These are phyloP conservation scores for Zaprionus inermis DNA, from an alignment of 1,140 invertebrate genomes.

Conservation along the genomic window DNA sequence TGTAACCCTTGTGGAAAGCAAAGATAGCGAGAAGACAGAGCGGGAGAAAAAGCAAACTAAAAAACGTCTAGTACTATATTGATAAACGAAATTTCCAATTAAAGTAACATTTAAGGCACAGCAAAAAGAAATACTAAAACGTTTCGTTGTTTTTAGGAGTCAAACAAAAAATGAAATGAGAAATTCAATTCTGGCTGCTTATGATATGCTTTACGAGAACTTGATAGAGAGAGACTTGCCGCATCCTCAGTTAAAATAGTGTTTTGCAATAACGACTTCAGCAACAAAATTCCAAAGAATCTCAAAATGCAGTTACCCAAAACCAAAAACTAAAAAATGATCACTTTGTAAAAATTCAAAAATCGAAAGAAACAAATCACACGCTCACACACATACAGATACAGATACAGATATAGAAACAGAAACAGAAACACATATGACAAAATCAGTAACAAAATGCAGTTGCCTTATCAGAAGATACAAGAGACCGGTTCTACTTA, in stretches of 20 bases:
- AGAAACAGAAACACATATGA: constrained; percentile 37
- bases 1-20: constrained; percentile 39
- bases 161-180: constrained; percentile 54
- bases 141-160: constrained; percentile 84
- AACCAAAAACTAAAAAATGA: background rate
- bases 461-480: constrained; percentile 77
- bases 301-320: constrained; percentile 45
- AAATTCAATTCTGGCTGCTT: constrained; percentile 55
- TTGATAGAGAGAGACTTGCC: constrained; percentile 9
- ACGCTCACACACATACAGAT: constrained; percentile 15
- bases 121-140: constrained; percentile 61
- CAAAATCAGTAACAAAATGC: constrained; percentile 80
- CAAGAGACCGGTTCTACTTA: constrained; percentile 72
- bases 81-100: constrained; percentile 55
- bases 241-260: constrained; percentile 47
- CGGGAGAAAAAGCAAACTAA: constrained; percentile 27
- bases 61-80: constrained; percentile 55
- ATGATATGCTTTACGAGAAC: constrained; percentile 40
- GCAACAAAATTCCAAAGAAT: constrained; percentile 50
- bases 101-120: constrained; percentile 72
- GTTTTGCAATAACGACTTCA: constrained; percentile 5
- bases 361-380: constrained; percentile 32
- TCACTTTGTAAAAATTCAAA: constrained; percentile 42
- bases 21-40: constrained; percentile 7
- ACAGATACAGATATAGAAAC: constrained; percentile 37